phyloP scores from a whole-genome alignment of 2,113 vertebrate species.

The Brachypodius melanocephalos region DNA sequence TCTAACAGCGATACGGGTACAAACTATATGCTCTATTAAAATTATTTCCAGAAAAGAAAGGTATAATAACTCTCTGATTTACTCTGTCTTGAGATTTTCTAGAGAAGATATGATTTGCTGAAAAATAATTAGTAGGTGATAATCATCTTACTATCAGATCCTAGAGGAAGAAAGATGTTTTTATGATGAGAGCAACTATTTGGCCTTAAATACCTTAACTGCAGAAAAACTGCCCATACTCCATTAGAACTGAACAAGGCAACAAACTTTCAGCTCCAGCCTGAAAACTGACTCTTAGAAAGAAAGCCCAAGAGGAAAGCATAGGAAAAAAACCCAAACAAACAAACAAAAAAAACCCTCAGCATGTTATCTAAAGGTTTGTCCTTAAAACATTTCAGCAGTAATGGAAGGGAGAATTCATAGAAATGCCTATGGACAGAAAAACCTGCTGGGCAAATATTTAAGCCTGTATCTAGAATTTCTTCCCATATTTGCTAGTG shows the following conservation, averaged over 20 bases:
- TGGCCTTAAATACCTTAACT: background rate
- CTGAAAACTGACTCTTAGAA: background rate
- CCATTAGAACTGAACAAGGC: background rate
- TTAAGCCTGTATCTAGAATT: background rate
- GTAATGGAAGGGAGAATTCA: background rate
- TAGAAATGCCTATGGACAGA: background rate
- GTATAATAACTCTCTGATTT: background rate
- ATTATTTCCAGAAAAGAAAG: background rate
- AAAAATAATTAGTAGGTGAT: background rate
- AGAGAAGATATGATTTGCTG: background rate
- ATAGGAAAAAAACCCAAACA: no score
- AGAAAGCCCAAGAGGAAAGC: background rate
- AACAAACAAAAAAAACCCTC: background rate
- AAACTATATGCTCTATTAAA: background rate
- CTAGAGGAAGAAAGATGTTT: background rate
- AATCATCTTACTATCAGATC: background rate
- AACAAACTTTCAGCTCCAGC: background rate
- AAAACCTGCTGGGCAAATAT: background rate
- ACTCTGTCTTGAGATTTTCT: background rate
- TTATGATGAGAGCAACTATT: background rate
- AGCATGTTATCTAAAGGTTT: background rate
- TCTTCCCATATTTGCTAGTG: background rate
- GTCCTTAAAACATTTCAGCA: background rate
- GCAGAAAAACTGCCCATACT: background rate
- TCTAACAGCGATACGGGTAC: accelerated